phyloP scores from a whole-genome alignment of 2,888 invertebrate species.

The Erebia aethiops region DNA sequence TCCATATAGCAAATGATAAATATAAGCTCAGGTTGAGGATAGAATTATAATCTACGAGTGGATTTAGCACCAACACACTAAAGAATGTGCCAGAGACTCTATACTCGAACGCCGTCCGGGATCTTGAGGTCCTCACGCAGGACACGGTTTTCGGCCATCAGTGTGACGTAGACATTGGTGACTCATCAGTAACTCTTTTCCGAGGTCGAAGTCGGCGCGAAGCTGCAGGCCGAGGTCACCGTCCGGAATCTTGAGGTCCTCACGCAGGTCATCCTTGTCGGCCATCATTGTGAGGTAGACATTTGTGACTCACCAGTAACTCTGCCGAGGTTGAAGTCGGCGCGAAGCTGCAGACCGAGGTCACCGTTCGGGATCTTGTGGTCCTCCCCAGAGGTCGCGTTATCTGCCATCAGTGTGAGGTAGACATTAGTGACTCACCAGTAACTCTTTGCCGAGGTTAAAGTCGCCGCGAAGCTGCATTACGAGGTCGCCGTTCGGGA shows the following conservation, averaged over 20 bases:
- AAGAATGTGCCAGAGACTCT: conserved; percentile 72
- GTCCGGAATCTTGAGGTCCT: conserved; percentile 98
- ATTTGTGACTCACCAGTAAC: conserved; percentile 59
- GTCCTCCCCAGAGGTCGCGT: too few species aligned
- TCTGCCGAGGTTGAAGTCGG: too few species aligned
- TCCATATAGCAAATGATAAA: conserved; percentile 66
- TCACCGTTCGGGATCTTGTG: too few species aligned
- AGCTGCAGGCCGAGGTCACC: conserved; percentile 95
- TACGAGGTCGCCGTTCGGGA: too few species aligned
- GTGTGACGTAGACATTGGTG: too few species aligned
- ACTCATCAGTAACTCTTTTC: conserved; percentile 89
- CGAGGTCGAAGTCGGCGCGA: conserved; percentile 92
- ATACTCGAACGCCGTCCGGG: conserved; percentile 78
- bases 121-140: too few species aligned
- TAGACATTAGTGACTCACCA: too few species aligned
- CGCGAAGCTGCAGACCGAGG: too few species aligned
- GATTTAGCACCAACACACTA: conserved; percentile 78
- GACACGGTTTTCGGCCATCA: too few species aligned
- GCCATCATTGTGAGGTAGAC: conserved; percentile 97
- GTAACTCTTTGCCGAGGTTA: too few species aligned
- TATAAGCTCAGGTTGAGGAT: conserved; percentile 66
- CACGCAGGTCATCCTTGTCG: conserved; percentile 96
- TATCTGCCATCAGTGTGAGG: too few species aligned
- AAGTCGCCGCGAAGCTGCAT: too few species aligned
- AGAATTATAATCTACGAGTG: conserved; percentile 70